Base-by-base conservation (phyloP, 2,113 vertebrate genomes). In the Chelonoidis abingdonii region DNA sequence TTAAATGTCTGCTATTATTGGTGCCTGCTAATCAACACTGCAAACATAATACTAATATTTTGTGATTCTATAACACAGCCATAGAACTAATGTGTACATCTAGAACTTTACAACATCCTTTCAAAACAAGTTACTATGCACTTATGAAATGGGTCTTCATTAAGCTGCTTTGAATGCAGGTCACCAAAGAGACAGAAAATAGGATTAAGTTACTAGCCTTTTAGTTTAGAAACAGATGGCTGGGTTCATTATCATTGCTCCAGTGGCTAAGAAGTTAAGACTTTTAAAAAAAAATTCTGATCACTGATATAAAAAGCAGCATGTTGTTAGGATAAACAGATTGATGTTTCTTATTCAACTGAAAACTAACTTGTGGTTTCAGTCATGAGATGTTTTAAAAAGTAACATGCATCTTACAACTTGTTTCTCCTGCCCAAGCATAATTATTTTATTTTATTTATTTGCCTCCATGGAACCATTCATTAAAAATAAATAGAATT, bases 211-310 rank as follows among this genome's bases (percentile, higher is more conserved):
- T 92, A 89, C 83, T 96, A 91, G 86, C 65, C 81, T 86, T 94
- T 93, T 94, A 91, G 86, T 90, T 95, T 95, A 93, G 92, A 93
- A 97, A 94, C 92, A 95, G 92, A 94, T 97, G 95, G 93, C 86
- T 95, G 83, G 86, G 93, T 96, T 93, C 92, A 80, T 78, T 93
- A 92, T 27, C 35, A 84, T 86, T 95, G 78, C 83, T 94, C 17
- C 50, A 80, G 86, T 75, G 92, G 80, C 76, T 95, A 95, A 96
- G 94, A 87, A 91, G 91, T 72, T 95, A 95, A 95, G 93, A 90
- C 69, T 94, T 96, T 31, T 83, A 86, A 93, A 93, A 44, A 44
- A 49, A 82, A 59, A 57, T 0, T 53, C 27, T 92, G 62, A 53
- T 93, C 25, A n/a, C 49, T 47, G 44, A 47, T 38, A 84, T 87